These are phyloP conservation scores for Pristionchus exspectatus DNA, from an alignment of 2,888 invertebrate species.

Conservation along the genomic window DNA sequence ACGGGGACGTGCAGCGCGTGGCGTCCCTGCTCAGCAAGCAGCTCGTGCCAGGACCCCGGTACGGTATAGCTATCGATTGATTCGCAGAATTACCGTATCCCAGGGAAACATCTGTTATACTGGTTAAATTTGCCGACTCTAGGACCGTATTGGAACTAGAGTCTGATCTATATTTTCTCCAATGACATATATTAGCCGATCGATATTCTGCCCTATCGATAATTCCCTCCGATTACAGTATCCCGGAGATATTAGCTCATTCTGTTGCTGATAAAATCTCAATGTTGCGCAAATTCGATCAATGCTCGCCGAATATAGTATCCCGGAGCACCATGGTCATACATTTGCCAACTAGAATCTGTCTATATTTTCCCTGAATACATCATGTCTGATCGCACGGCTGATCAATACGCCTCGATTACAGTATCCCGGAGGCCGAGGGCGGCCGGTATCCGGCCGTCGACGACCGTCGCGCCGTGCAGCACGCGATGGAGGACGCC, in stretches of 20 bases:
- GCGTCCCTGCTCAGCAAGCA: neutral
- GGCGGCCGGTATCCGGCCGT: neutral
- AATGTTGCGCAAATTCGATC: no score
- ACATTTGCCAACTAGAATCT: no score
- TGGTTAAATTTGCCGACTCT: no score
- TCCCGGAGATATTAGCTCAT: neutral
- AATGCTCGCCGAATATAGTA: no score
- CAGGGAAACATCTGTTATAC: neutral
- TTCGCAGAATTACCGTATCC: neutral
- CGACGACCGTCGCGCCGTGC: neutral
- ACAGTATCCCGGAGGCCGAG: constrained; percentile 19
- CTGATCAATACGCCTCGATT: neutral
- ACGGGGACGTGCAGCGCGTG: neutral
- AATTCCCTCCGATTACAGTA: neutral
- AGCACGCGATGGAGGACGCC: neutral
- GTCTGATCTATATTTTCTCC: no score
- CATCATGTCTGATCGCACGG: no score
- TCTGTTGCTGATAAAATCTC: neutral
- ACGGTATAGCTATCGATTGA: neutral
- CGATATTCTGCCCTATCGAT: no score
- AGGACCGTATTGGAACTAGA: no score
- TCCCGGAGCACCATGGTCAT: no score
- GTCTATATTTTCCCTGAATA: no score
- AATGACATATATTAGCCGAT: no score
- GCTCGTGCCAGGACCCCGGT: neutral